Evolutionary conservation across 2,113 vertebrate species (phyloP).

Genomic region (Delphinus delphis): DNA sequence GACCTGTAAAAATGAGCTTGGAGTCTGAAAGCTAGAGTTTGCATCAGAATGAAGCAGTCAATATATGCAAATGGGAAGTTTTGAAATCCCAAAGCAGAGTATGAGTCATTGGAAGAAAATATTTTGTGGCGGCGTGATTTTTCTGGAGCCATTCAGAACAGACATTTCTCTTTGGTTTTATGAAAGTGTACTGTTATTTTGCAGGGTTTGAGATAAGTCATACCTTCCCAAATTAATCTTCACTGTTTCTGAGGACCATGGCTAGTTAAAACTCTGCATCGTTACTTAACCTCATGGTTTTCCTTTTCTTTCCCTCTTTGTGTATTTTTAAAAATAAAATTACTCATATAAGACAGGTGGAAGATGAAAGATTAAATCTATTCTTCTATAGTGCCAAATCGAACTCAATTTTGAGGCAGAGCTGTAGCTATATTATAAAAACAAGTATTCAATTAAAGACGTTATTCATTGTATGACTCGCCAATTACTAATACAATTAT

Average conservation of each 20-base stretch:
- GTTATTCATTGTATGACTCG: slow-evolving; percentile 70
- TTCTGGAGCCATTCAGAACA: background rate
- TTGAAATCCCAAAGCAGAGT: background rate
- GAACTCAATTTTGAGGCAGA: slow-evolving; percentile 60
- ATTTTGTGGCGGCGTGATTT: slow-evolving; percentile 41
- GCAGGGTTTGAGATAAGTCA: background rate
- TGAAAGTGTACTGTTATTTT: background rate
- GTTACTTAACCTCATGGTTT: slow-evolving; percentile 36
- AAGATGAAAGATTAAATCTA: slow-evolving; percentile 58
- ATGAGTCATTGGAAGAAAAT: slow-evolving; percentile 33
- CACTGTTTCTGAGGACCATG: background rate
- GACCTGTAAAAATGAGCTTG: background rate
- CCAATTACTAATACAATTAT: slow-evolving; percentile 69
- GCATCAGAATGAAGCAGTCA: background rate
- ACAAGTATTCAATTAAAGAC: slow-evolving; percentile 61
- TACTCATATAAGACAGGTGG: slow-evolving; percentile 52
- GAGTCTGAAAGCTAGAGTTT: background rate
- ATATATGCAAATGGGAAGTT: slow-evolving; percentile 23
- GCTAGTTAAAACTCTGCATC: slow-evolving; percentile 6
- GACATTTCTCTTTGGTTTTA: background rate
- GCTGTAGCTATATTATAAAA: slow-evolving; percentile 38
- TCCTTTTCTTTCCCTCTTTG: slow-evolving; percentile 5
- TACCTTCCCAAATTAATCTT: slow-evolving; percentile 13
- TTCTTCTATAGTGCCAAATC: slow-evolving; percentile 45
- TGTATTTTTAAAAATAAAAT: slow-evolving; percentile 60